Evolutionary conservation across 2,888 invertebrate species (phyloP), one percentile per base, ranked within the genome.

Genomic region (Cenopis cana): DNA sequence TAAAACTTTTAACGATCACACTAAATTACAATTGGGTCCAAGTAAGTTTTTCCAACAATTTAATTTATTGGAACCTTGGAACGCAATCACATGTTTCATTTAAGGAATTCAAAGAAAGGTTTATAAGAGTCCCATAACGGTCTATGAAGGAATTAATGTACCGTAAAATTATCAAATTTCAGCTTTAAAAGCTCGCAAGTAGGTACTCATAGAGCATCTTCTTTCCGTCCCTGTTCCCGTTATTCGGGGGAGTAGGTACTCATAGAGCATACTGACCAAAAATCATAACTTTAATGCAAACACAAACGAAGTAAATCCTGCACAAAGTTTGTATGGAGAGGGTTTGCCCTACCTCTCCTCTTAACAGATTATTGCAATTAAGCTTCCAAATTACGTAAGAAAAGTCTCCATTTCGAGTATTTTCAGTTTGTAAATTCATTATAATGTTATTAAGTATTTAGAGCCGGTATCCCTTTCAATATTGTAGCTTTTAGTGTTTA

Each of bases 1-100:
- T 87, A 87, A 88, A 89, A 87, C 84, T 88, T 88, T 86, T 89
- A 89, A 88, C 84, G 87, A 81, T 81, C 80, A 80, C 75, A 85
- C 84, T 86, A 86, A 89, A 87, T 88, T 86, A 86, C 87, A 84
- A 87, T 88, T 82, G 83, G 81, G 81, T 77, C 79, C 79, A 82
- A 82, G 83, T 83, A 85, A 86, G 82, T 87, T 85, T 83, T 79
- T 84, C 82, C 81, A 82, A 82, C 82, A 83, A 81, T 85, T 85
- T 87, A 87, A 86, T 87, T 86, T 85, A 87, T 85, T 80, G 80
- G 79, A 76, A 79, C 77, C 78, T 74, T 74, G 77, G 76, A 82
- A 82, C 79, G 78, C 75, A 81, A 79, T 81, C 78, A 82, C 79
- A 80, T 78, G 79, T 80, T 79, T 76, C 70, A 77, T 74, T 74